These are phyloP conservation scores for Macropodus opercularis DNA, from an alignment of 2,797 vertebrate genomes.

Conservation along the genomic window DNA sequence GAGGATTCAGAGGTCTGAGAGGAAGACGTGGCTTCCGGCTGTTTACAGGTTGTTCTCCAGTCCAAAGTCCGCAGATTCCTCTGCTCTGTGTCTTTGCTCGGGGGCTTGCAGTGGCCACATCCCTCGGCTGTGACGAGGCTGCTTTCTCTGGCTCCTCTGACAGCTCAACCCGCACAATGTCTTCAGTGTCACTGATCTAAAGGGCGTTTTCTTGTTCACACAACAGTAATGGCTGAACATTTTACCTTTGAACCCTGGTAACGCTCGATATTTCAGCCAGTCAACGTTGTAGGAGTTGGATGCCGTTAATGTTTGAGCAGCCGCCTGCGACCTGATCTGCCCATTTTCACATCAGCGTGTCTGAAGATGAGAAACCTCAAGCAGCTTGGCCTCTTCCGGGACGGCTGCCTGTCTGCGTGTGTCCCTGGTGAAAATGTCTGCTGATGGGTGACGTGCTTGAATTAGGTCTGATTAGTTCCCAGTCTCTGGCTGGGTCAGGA, in stretches of 20 bases:
- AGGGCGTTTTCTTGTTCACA: conserved; percentile 9
- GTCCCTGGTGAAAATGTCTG: conserved; percentile 42
- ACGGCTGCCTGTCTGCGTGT: conserved; percentile 51
- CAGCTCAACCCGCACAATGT: neutral
- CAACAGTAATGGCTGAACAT: conserved; percentile 47
- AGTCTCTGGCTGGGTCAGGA: conserved; percentile 70
- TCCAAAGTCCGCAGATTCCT: conserved; percentile 46
- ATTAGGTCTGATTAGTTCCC: conserved; percentile 73
- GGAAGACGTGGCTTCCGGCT: too few species aligned
- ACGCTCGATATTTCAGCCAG: conserved; percentile 57
- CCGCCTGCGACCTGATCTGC: conserved; percentile 18
- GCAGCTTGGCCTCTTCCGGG: conserved; percentile 29
- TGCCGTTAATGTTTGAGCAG: conserved; percentile 79
- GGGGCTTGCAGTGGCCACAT: neutral
- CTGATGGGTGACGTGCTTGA: conserved; percentile 67
- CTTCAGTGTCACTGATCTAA: conserved; percentile 1
- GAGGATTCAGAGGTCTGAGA: conserved; percentile 18
- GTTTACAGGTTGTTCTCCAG: conserved; percentile 34
- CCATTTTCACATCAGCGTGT: neutral
- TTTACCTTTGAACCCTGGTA: conserved; percentile 42
- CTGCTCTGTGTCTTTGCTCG: conserved; percentile 18
- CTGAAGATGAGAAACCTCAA: neutral
- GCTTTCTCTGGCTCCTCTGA: too few species aligned
- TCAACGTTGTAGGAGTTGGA: conserved; percentile 51
- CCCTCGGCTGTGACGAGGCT: conserved; percentile 2